Evolutionary conservation across 1,140 invertebrate genomes (phyloP).

Genomic region (Panonychus citri): DNA sequence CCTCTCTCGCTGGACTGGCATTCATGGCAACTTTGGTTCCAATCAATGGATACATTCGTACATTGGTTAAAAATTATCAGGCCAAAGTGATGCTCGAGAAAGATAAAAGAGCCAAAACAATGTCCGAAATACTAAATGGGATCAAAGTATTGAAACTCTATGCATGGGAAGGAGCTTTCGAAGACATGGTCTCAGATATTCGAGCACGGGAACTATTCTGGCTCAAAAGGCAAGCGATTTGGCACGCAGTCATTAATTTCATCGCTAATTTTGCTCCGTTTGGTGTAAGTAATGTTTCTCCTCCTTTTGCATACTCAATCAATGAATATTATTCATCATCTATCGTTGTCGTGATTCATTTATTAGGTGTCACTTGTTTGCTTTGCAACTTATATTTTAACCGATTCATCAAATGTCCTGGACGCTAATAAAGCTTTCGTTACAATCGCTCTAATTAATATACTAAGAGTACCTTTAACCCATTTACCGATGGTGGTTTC

Average conservation of each 20-base stretch:
- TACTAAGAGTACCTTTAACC: conserved; percentile 44
- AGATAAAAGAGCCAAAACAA: conserved; percentile 21
- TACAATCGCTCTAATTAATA: conserved; percentile 33
- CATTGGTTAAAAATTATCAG: conserved; percentile 23
- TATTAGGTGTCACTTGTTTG: conserved; percentile 17
- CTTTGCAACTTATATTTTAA: conserved; percentile 25
- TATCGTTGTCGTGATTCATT: too few species aligned
- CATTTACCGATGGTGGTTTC: neutral
- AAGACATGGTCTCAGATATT: neutral
- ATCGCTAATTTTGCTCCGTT: too few species aligned
- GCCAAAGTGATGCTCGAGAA: conserved; percentile 21
- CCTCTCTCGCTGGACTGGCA: conserved; percentile 64
- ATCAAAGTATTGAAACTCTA: conserved; percentile 53
- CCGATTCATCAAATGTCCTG: conserved; percentile 27
- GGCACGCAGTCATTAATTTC: too few species aligned
- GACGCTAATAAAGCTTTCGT: conserved; percentile 37
- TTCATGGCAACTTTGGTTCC: conserved; percentile 51
- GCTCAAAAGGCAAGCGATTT: too few species aligned
- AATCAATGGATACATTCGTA: conserved; percentile 25
- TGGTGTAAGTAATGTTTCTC: too few species aligned
- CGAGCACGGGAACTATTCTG: neutral
- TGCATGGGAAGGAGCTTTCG: conserved; percentile 39
- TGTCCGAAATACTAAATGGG: conserved; percentile 26
- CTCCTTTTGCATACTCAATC: too few species aligned
- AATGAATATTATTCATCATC: too few species aligned